These are phyloP conservation scores for Halcyon senegalensis DNA, from an alignment of 2,113 vertebrate species.

Conservation along the genomic window DNA sequence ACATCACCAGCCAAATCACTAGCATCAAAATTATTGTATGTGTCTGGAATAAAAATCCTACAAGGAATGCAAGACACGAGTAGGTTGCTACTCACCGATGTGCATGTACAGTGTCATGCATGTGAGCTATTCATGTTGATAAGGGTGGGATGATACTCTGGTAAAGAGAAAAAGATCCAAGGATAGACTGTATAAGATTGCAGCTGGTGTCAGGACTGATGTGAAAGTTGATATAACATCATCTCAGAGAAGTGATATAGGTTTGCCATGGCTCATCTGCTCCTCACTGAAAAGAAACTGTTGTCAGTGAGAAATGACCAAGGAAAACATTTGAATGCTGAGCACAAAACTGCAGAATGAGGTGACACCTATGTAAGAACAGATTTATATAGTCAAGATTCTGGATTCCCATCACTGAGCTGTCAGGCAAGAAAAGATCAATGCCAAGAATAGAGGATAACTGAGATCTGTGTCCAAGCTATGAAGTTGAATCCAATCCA, in stretches of 20 bases:
- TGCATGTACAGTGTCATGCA: rapidly evolving
- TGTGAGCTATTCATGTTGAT: background rate
- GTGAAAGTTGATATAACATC: background rate
- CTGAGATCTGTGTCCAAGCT: slow-evolving; percentile 25
- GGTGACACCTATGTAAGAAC: slow-evolving; percentile 16
- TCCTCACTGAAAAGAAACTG: background rate
- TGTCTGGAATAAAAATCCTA: background rate
- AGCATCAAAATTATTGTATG: background rate
- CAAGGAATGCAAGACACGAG: background rate
- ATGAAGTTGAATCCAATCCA: slow-evolving; percentile 25
- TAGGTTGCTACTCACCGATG: background rate
- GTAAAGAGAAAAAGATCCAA: background rate
- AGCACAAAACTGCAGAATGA: background rate
- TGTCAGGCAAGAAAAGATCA: slow-evolving; percentile 32
- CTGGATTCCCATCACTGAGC: slow-evolving; percentile 13
- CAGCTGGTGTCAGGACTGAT: background rate
- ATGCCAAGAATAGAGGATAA: slow-evolving; percentile 30
- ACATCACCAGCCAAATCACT: background rate
- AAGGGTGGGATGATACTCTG: background rate
- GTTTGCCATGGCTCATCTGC: background rate
- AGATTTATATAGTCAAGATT: background rate
- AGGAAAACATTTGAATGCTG: background rate
- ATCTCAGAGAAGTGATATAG: background rate
- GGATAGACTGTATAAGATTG: background rate
- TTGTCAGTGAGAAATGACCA: background rate